Percentiles rank a stretch among this genome's conserved stretches.
Conservation (phyloP, 2,888 invertebrate genomes). For the Campopleginae sp. region DNA sequence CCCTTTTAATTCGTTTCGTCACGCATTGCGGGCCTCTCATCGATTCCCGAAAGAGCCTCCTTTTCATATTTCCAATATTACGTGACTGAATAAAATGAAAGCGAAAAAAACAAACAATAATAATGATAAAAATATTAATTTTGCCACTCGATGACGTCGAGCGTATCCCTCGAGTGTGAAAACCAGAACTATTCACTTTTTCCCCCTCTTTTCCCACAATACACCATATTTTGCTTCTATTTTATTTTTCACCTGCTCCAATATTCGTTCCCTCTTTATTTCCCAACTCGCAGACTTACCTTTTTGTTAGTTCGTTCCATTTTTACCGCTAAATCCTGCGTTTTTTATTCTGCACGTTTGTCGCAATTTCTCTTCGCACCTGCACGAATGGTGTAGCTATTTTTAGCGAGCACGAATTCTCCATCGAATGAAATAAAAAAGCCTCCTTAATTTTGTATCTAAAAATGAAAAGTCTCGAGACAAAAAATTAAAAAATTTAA, state of each 20-base stretch:
- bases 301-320: too few relatives aligned
- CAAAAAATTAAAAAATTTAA: too few relatives aligned
- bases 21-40: conserved; percentile 30
- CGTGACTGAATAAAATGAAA: conserved; percentile 14
- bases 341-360: neutral
- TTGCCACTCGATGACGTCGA: conserved; percentile 75
- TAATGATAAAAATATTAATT: conserved; percentile 74
- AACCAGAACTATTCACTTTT: conserved; percentile 54
- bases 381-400: neutral
- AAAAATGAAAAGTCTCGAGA: too few relatives aligned
- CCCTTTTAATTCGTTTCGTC: conserved; percentile 22
- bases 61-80: conserved; percentile 39
- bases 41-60: conserved; percentile 59
- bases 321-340: neutral
- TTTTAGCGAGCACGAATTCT: neutral
- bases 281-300: neutral
- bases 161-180: conserved; percentile 27
- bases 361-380: neutral
- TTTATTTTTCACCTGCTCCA: neutral
- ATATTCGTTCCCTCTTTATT: neutral
- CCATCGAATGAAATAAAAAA: neutral
- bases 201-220: conserved; percentile 36
- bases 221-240: neutral
- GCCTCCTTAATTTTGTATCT: neutral
- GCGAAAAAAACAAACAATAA: neutral